A percentile compares a stretch with the other conserved stretches of the same genome.
Evolutionary conservation across 2,113 vertebrate genomes (phyloP).

Genomic region (Amia ocellicauda): DNA sequence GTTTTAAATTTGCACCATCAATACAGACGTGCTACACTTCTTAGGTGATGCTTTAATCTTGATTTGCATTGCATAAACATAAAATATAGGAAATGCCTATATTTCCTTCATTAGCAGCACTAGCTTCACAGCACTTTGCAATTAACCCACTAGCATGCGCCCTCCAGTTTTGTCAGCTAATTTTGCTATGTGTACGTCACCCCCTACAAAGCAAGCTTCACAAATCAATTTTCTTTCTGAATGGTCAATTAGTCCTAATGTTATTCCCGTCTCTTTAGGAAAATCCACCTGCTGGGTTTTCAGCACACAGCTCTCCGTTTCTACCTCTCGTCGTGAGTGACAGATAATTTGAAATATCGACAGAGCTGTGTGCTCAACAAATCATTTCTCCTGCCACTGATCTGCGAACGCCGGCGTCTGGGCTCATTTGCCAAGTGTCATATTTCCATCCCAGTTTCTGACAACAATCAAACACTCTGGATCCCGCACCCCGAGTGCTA

Average conservation of each 20-base stretch:
- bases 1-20: background rate
- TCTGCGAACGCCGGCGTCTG: constrained; percentile 17
- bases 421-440: constrained; percentile 34
- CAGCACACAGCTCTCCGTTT: background rate
- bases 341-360: constrained; percentile 16
- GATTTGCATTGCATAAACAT: background rate
- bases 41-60: background rate
- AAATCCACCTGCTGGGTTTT: constrained; percentile 26
- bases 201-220: constrained; percentile 15
- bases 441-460: constrained; percentile 15
- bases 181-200: constrained; percentile 9
- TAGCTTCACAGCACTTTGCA: constrained; percentile 11
- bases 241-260: constrained; percentile 36
- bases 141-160: constrained; percentile 13
- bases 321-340: background rate
- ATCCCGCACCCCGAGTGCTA: constrained; percentile 6
- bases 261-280: constrained; percentile 26
- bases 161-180: constrained; percentile 16
- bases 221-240: constrained; percentile 32
- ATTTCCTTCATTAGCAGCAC: background rate
- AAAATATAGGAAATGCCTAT: background rate
- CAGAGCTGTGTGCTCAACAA: constrained; percentile 5
- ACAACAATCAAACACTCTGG: constrained; percentile 22
- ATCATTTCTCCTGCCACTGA: constrained; percentile 6
- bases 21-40: background rate